Conservation (phyloP, 2,797 vertebrate species). For the Alectoris magna region DNA sequence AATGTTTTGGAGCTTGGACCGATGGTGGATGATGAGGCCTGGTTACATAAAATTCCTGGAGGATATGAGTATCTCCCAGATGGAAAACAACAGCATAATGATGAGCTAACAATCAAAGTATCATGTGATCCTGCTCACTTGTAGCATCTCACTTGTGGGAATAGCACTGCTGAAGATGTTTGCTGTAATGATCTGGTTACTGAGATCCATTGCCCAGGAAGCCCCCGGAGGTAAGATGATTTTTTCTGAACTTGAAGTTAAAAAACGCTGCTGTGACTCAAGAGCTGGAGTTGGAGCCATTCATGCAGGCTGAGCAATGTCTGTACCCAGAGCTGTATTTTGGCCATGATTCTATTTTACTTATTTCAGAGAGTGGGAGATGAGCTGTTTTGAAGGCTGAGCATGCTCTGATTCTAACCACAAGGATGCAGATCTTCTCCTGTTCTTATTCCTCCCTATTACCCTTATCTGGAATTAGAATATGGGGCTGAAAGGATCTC, state of each 20-base stretch:
- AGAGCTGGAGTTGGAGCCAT: background rate
- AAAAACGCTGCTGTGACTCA: background rate
- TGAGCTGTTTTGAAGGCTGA: background rate
- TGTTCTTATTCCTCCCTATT: background rate
- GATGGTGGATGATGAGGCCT: background rate
- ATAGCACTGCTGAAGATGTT: background rate
- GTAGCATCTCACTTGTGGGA: background rate
- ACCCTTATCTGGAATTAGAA: no score
- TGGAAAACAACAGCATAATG: background rate
- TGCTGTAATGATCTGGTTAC: fast-evolving
- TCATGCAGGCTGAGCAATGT: background rate
- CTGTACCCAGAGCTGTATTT: background rate
- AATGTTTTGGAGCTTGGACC: background rate
- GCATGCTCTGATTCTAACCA: background rate
- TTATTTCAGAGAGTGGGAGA: background rate
- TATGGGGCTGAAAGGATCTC: background rate
- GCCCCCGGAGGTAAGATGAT: background rate
- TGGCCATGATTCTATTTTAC: background rate
- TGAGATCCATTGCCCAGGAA: background rate
- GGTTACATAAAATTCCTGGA: slow-evolving; percentile 3
- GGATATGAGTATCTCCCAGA: background rate
- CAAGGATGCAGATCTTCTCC: background rate
- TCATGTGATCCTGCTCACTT: fast-evolving
- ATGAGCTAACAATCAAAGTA: background rate
- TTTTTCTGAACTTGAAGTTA: background rate